Evolutionary conservation across 2,888 invertebrate species (phyloP).

Genomic region (Eupithecia tripunctaria): DNA sequence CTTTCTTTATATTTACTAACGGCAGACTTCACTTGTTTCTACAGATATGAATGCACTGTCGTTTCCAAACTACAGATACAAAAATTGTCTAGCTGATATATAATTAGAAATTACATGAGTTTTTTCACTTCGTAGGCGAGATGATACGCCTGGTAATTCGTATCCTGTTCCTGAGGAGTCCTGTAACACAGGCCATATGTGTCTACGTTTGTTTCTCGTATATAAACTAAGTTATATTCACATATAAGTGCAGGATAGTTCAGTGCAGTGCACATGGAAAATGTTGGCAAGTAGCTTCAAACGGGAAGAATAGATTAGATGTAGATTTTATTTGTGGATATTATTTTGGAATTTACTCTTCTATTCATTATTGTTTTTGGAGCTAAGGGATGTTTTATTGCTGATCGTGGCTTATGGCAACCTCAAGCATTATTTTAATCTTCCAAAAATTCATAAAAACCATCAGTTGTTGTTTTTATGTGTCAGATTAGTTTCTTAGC

Average conservation of each 20-base stretch:
- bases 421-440: slow-evolving; percentile 12
- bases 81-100: slow-evolving; percentile 75
- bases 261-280: slow-evolving; percentile 56
- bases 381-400: slow-evolving; percentile 12
- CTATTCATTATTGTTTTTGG: slow-evolving; percentile 9
- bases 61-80: slow-evolving; percentile 64
- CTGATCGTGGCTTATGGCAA: slow-evolving; percentile 7
- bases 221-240: slow-evolving; percentile 40
- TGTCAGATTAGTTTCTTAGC: background rate
- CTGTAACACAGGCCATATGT: slow-evolving; percentile 89
- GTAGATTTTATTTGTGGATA: slow-evolving; percentile 46
- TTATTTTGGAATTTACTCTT: slow-evolving; percentile 17
- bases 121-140: slow-evolving; percentile 99
- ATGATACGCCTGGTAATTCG: slow-evolving; percentile 98
- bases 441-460: background rate
- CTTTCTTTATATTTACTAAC: background rate
- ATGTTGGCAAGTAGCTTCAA: slow-evolving; percentile 41
- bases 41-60: slow-evolving; percentile 51
- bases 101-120: slow-evolving; percentile 94
- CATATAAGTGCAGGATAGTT: slow-evolving; percentile 41
- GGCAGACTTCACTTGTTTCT: slow-evolving; percentile 56
- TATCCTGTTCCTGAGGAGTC: slow-evolving; percentile 93
- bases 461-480: background rate
- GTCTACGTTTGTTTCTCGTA: slow-evolving; percentile 39
- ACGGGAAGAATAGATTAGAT: slow-evolving; percentile 43